Percentiles rank a stretch among this genome's conserved stretches.
These are phyloP conservation scores for Leptopilina drosophilae DNA, from an alignment of 2,888 invertebrate species.

Conservation along the genomic window DNA sequence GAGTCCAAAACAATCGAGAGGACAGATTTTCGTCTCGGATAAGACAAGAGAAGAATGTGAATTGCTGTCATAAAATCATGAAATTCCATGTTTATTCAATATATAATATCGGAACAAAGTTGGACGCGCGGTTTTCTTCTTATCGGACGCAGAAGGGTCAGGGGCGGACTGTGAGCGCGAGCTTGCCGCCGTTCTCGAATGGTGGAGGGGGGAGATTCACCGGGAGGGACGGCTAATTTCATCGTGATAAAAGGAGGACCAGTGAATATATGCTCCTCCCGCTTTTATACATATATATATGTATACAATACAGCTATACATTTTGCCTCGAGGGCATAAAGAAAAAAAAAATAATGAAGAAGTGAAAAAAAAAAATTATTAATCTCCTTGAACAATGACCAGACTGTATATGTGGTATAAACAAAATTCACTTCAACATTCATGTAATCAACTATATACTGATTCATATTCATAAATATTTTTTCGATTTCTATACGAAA, in stretches of 20 bases:
- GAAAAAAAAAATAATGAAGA: too few species aligned
- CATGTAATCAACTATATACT: not conserved
- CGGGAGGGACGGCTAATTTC: constrained; percentile 56
- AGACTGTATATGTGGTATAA: not conserved
- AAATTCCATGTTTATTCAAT: constrained; percentile 76
- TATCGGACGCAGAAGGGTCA: constrained; percentile 53
- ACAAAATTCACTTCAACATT: constrained; percentile 21
- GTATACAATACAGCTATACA: too few species aligned
- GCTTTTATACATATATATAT: not conserved
- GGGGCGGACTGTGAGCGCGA: constrained; percentile 50
- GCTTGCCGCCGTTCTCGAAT: constrained; percentile 16
- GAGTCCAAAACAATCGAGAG: constrained; percentile 64
- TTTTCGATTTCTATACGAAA: not conserved
- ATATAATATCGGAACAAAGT: constrained; percentile 65
- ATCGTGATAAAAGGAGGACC: constrained; percentile 58
- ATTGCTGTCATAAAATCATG: constrained; percentile 74
- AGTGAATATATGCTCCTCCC: constrained; percentile 35
- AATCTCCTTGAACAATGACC: constrained; percentile 36
- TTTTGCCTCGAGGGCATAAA: constrained; percentile 8
- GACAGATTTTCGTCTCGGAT: constrained; percentile 65
- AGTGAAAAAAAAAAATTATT: constrained; percentile 16
- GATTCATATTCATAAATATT: not conserved
- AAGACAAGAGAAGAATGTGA: constrained; percentile 57
- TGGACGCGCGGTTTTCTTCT: constrained; percentile 47
- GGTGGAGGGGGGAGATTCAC: constrained; percentile 37